phyloP scores from a whole-genome alignment of 2,113 vertebrate genomes.

The Pseudopipra pipra region DNA sequence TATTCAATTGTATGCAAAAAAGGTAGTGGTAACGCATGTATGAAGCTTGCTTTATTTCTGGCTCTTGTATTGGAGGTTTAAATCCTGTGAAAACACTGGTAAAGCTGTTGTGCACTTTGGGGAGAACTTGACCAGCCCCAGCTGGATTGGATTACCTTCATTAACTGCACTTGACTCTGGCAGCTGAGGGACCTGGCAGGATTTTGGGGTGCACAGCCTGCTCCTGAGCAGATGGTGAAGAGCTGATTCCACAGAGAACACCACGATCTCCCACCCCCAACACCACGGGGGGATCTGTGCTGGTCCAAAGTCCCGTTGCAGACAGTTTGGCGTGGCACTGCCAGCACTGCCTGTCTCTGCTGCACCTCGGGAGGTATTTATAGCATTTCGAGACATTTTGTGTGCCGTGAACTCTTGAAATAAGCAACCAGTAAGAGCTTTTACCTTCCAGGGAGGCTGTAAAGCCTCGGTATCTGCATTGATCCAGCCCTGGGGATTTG shows the following conservation, averaged over 20 bases:
- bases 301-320: fast-evolving
- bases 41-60: conserved; percentile 51
- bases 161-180: conserved; percentile 69
- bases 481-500: conserved; percentile 25
- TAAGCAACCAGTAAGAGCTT: not conserved
- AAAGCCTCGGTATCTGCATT: not conserved
- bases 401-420: not conserved
- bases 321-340: fast-evolving
- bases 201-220: not conserved
- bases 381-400: not conserved
- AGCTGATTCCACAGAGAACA: not conserved
- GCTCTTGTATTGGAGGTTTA: conserved; percentile 61
- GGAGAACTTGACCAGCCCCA: conserved; percentile 69
- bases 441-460: not conserved
- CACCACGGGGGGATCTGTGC: not conserved
- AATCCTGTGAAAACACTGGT: conserved; percentile 69
- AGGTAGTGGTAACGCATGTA: conserved; percentile 21
- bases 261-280: not conserved
- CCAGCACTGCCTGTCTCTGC: fast-evolving
- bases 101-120: conserved; percentile 32
- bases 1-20: conserved; percentile 78
- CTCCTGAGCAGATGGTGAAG: not conserved
- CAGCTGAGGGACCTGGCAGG: conserved; percentile 47
- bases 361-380: not conserved
- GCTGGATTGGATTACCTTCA: conserved; percentile 59